phyloP scores from a whole-genome alignment of 2,797 vertebrate genomes.

The Rhabdomys pumilio region DNA sequence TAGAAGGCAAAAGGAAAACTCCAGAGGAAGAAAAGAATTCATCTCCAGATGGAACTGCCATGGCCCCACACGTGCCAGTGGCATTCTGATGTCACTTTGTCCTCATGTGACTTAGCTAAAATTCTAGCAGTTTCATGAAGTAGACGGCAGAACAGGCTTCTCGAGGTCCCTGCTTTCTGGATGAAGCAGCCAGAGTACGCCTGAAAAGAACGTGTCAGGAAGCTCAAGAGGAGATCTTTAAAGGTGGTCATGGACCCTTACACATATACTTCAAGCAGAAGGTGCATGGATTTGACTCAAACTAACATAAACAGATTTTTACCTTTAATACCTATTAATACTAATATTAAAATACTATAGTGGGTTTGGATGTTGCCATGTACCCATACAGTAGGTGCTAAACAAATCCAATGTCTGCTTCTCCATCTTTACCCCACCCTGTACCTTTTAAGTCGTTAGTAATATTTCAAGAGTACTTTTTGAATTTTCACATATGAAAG shows the following conservation, averaged over 20 bases:
- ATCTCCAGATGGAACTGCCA: not conserved
- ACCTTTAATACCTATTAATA: not conserved
- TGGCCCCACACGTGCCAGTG: too few species aligned
- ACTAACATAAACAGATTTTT: not conserved
- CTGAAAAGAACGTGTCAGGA: not conserved
- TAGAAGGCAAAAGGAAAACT: not conserved
- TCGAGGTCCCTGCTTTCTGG: not conserved
- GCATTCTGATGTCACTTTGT: not conserved
- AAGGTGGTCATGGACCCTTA: not conserved
- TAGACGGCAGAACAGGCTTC: not conserved
- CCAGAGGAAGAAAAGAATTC: not conserved
- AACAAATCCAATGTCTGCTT: not conserved
- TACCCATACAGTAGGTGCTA: not conserved
- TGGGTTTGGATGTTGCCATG: not conserved
- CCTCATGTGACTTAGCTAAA: not conserved
- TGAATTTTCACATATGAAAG: not conserved
- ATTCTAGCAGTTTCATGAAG: not conserved
- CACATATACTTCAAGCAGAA: not conserved
- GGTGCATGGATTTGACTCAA: not conserved
- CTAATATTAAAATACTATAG: not conserved
- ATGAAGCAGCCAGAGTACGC: not conserved
- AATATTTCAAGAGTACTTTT: not conserved
- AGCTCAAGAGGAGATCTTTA: not conserved
- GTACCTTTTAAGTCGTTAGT: not conserved
- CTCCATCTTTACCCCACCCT: not conserved